Conservation (phyloP, 2,113 vertebrate species). For the Dendrocopos noguchii region DNA sequence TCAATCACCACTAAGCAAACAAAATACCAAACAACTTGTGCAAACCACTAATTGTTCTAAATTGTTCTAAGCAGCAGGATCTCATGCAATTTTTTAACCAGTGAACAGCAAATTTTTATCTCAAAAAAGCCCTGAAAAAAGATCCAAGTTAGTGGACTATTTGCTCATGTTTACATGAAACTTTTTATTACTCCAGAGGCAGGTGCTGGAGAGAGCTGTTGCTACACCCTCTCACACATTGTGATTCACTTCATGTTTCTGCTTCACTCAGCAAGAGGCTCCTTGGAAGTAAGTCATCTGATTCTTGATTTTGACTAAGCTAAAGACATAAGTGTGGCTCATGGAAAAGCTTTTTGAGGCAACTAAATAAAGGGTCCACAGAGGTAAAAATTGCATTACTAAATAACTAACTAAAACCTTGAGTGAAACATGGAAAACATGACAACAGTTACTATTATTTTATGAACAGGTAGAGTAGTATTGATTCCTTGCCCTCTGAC, state of each 20-base stretch:
- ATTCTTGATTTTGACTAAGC: neutral
- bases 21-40: neutral
- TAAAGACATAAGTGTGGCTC: neutral
- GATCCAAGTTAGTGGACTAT: neutral
- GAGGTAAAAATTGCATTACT: neutral
- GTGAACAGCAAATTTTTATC: neutral
- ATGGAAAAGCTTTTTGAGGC: neutral
- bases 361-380: neutral
- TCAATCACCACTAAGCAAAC: neutral
- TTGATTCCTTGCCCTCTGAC: neutral
- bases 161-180: neutral
- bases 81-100: constrained; percentile 17
- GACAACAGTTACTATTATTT: neutral
- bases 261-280: neutral
- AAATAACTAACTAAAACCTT: neutral
- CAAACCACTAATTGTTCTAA: constrained; percentile 21
- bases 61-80: neutral
- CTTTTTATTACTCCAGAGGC: neutral
- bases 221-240: neutral
- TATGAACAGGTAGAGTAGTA: neutral
- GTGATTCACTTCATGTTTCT: neutral
- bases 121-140: constrained; percentile 10
- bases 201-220: neutral
- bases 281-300: neutral
- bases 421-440: neutral